Conservation (phyloP, 1,140 invertebrate genomes). For the Zaprionus vittiger region DNA sequence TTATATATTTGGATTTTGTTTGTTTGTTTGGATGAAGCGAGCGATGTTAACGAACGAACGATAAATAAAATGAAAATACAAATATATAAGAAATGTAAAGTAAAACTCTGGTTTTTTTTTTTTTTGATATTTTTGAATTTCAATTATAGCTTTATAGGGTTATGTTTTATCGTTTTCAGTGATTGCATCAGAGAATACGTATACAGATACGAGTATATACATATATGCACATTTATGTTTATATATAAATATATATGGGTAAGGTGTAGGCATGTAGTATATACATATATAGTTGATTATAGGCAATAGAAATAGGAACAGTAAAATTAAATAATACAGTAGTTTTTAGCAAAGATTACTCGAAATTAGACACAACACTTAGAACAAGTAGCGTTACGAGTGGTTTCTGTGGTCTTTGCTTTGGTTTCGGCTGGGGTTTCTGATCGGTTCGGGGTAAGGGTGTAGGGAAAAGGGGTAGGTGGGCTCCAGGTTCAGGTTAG, state of each 20-base stretch:
- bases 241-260: conserved; percentile 16
- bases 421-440: conserved; percentile 7
- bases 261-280: conserved; percentile 24
- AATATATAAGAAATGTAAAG: conserved; percentile 83
- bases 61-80: conserved; percentile 84
- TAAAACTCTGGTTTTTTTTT: conserved; percentile 71
- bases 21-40: conserved; percentile 80
- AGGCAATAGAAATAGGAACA: conserved; percentile 57
- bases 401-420: conserved; percentile 14
- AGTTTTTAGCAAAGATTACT: conserved; percentile 50
- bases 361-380: conserved; percentile 61
- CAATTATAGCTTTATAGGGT: conserved; percentile 41
- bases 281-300: conserved; percentile 47
- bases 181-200: conserved; percentile 24
- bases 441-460: neutral
- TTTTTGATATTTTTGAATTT: conserved; percentile 21
- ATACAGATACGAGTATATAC: conserved; percentile 32
- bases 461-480: neutral
- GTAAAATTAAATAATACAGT: conserved; percentile 47
- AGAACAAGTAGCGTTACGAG: conserved; percentile 54
- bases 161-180: conserved; percentile 26
- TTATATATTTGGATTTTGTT: conserved; percentile 62
- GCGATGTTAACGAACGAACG: conserved; percentile 84
- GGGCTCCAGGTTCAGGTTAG: conserved; percentile 13
- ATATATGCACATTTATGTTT: conserved; percentile 19